Base-by-base conservation (phyloP, 2,113 vertebrate species). In the Microtus oregoni region DNA sequence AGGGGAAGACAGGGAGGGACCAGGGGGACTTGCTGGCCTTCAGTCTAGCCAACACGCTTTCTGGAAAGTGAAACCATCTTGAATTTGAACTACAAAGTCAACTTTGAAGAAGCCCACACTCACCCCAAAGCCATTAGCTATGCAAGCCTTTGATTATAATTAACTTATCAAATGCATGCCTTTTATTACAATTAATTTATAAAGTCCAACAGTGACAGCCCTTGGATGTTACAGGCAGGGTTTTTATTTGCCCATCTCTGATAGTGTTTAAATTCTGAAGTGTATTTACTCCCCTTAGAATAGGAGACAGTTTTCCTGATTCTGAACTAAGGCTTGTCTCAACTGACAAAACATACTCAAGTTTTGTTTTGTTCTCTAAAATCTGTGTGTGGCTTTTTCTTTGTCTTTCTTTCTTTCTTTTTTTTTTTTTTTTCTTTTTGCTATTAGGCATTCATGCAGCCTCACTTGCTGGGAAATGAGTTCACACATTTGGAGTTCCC, bases 401-500 rank as follows among this genome's bases (percentile, higher is more conserved):
- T 38, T 89, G 32, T 20, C 83, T 67, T 92, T 75, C 17, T 13
- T 67, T 67, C 2, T n/a, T 28, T 67, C 63, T 70, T 55, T 2
- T 65, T 44, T 26, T 35, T 22, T 67, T 88, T 68, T 30, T 88
- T 70, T 76, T 58, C 47, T 92, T 89, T 94, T 82, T 90, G 72
- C 96, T 96, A 44, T 93, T 98, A 99, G 99, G 99, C 99, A 93
- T 99, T 99, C 97, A 99, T 99, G 99, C 99, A 99, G 98, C 99
- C 99, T 87, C 99, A 99, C 97, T 98, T 99, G 98, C 98, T 99
- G 94, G 99, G 99, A 98, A 99, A 99, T 86, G 99, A 99, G 94
- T 99, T 99, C 98, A 99, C 99, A n/a, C 99, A 99, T 98, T 98
- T 99, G 98, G 99, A 99, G 98, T 99, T 99, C 98, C 99, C 99